Conservation (phyloP, 2,888 invertebrate genomes). For the Cephus nigrinus region DNA sequence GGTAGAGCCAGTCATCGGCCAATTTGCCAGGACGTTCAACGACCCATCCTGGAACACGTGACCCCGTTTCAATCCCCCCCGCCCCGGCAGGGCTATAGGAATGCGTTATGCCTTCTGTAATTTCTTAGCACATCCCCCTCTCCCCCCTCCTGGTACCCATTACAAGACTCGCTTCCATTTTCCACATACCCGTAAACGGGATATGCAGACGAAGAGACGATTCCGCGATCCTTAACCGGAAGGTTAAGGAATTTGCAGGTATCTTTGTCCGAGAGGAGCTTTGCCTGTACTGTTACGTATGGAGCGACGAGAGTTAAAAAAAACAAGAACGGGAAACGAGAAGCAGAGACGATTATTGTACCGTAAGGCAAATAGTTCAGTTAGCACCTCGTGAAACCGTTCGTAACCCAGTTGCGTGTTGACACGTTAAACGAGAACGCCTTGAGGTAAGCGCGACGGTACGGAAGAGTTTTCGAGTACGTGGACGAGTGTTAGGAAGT, state of each 20-base stretch:
- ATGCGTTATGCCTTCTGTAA: neutral
- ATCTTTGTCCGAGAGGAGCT: neutral
- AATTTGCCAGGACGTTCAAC: slow-evolving; percentile 4
- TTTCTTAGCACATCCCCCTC: neutral
- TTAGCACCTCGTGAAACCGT: neutral
- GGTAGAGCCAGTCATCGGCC: slow-evolving; percentile 1
- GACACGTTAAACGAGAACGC: neutral
- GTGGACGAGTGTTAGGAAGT: neutral
- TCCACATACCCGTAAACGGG: no score
- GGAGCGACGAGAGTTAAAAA: neutral
- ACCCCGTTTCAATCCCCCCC: neutral
- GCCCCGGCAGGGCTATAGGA: neutral
- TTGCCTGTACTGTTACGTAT: neutral
- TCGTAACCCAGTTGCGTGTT: neutral
- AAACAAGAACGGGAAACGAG: neutral
- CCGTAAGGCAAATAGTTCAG: neutral
- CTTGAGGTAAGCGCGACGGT: neutral
- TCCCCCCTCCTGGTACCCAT: neutral
- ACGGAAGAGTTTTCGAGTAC: neutral
- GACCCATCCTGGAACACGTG: neutral
- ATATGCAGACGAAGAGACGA: neutral
- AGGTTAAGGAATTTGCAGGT: neutral
- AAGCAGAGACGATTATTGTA: neutral
- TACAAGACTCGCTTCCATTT: neutral
- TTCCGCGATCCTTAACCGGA: neutral